Base-by-base conservation (phyloP, 2,888 invertebrate species). In the Heterodera filipjevi region DNA sequence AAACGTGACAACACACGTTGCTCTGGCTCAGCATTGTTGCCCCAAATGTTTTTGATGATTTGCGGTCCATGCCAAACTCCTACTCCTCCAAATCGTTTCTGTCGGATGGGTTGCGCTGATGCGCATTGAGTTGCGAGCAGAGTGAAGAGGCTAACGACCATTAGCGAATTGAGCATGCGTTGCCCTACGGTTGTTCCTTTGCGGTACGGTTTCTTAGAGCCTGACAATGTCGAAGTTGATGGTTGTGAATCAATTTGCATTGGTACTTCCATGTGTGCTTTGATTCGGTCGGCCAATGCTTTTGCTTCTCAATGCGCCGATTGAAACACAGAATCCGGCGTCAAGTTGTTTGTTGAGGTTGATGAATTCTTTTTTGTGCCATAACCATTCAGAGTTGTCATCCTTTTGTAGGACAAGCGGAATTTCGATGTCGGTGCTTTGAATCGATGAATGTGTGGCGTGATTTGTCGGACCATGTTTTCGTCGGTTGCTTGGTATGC, bases 31-130 rank as follows among this genome's bases (percentile, higher is more conserved):
- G n/a, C 59, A n/a, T n/a, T 22, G 59, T n/a, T 59, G 59, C n/a
- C n/a, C 49, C 16, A 19, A 49, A 49, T 16, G 2, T 22, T 22
- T n/a, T 8, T 19, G n/a, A 59, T 19, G 1, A n/a, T 5, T 3
- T 22, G 22, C 3, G 1, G 22, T 22, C 59, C 59, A n/a, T 59
- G 59, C 22, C 22, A n/a, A n/a, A 59, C n/a, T n/a, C 59, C 59
- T n/a, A 59, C 59, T 59, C 59, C 59, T 16, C 59, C 59, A n/a
- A 59, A 59, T 59, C 59, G 59, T n/a, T 59, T 22, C n/a, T 59
- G 59, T 2, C 59, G 59, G n/a, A n/a, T 22, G 1, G 59, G 59
- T 59, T 22, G n/a, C 5, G 5, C 59, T 1, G n/a, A 22, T 22
- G 59, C 59, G 1, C 5, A 16, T 5, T 19, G 5, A 2, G 8